Evolutionary conservation across 2,113 vertebrate species (phyloP).

Genomic region (Cheilinus undulatus): DNA sequence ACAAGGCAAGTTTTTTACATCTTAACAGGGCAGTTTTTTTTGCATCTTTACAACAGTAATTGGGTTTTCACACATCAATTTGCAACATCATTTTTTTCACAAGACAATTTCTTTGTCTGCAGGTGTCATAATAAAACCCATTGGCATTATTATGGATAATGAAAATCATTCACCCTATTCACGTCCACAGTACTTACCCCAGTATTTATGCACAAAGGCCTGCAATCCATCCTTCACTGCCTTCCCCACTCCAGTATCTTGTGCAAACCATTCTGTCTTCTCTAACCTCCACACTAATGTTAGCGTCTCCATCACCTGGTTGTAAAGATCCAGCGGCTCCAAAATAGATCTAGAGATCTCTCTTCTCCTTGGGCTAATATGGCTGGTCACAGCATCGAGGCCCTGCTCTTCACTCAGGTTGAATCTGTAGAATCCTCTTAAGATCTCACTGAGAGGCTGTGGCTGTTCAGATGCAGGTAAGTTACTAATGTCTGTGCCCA

Average conservation of each 20-base stretch:
- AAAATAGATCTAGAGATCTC: slow-evolving; percentile 73
- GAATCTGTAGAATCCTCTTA: slow-evolving; percentile 84
- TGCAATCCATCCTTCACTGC: slow-evolving; percentile 73
- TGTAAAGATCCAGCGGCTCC: slow-evolving; percentile 64
- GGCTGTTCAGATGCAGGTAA: slow-evolving; percentile 45
- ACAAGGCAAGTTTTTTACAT: too few relatives aligned
- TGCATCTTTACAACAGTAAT: too few relatives aligned
- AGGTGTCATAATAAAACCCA: too few relatives aligned
- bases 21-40: too few relatives aligned
- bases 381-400: slow-evolving; percentile 18
- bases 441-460: slow-evolving; percentile 73
- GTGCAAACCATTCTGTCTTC: slow-evolving; percentile 75
- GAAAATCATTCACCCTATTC: too few relatives aligned
- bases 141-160: too few relatives aligned
- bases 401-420: slow-evolving; percentile 50
- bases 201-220: slow-evolving; percentile 84
- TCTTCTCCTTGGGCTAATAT: slow-evolving; percentile 82
- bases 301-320: slow-evolving; percentile 79
- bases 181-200: slow-evolving; percentile 79
- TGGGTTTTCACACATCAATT: too few relatives aligned
- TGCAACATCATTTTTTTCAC: too few relatives aligned
- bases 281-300: slow-evolving; percentile 79
- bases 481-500: slow-evolving; percentile 75
- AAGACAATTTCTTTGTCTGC: too few relatives aligned
- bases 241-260: slow-evolving; percentile 75